Evolutionary conservation across 1,140 invertebrate genomes (phyloP), one percentile per base, ranked within the genome.

Genomic region (Sesamia nonagrioides): DNA sequence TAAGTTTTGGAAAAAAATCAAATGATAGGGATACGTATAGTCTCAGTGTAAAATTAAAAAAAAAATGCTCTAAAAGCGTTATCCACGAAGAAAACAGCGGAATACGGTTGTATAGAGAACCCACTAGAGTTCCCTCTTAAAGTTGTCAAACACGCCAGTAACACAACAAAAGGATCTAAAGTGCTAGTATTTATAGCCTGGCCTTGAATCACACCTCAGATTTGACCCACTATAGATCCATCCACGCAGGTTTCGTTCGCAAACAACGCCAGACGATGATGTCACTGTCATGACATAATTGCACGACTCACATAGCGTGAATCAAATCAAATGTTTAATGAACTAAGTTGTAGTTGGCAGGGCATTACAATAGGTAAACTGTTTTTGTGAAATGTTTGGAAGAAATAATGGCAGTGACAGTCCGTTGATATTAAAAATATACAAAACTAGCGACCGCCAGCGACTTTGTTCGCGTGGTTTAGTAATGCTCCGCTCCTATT

Each of bases 231-330:
- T 56, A 18, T 60, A 74, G 17, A 11, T 18, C 52, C 18, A 17
- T 40, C 52, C 71, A 60, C 68, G 18, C 71, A 60, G 50, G 71
- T 74, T 74, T 74, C 48, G 35, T 18, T 58, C 37, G 35, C 52
- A 58, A 73, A 73, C 33, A 58, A 42, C 52, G 71, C 21, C 54
- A 45, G 35, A 63, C 54, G 50, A 50, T 78, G 77, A 78, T 78
- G 66, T 78, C 77, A 78, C 54, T 6, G 6, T 21, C 37, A 37
- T 78, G 77, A 78, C 77, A 78, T 78, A 78, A 78, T 78, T 61
- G 77, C 52, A 27, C 45, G 68, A 15, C 66, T 61, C 63, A 56
- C 75, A 21, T 72, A 37, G 37, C 71, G 71, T 74, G 71, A 60
- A 37, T 73, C 69, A 73, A 60, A 37, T 73, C 69, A 73, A 54